Evolutionary conservation across 2,113 vertebrate genomes (phyloP).

Genomic region (Aphyosemion australe): DNA sequence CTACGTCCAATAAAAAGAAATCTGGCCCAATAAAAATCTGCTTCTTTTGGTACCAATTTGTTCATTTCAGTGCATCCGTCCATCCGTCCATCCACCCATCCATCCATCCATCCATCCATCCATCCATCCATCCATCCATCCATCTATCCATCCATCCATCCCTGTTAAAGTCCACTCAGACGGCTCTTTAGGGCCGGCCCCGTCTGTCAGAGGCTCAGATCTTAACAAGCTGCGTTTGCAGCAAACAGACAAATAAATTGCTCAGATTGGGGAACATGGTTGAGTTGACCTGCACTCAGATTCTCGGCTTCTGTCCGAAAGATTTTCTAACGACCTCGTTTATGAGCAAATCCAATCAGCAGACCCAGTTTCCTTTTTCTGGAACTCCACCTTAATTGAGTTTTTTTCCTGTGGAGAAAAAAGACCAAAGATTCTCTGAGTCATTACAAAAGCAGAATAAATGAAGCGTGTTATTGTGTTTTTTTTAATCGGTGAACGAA

Average conservation of each 20-base stretch:
- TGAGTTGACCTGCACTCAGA: conserved; percentile 4
- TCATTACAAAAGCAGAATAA: not conserved
- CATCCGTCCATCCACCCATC: not conserved
- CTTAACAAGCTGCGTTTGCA: not conserved
- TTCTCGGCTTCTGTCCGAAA: not conserved
- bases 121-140: not conserved
- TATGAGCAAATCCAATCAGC: not conserved
- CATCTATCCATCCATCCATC: not conserved
- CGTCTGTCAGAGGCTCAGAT: not conserved
- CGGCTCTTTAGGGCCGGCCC: not conserved
- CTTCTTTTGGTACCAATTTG: conserved; percentile 8
- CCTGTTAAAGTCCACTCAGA: conserved; percentile 9
- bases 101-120: conserved; percentile 1
- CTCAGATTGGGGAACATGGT: conserved; percentile 2
- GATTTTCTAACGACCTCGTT: conserved; percentile 18
- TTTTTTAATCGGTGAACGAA: too few species aligned
- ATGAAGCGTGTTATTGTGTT: too few species aligned
- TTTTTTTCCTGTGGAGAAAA: conserved; percentile 7
- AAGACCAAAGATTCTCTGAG: too few species aligned
- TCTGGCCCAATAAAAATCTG: not conserved
- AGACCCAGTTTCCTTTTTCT: not conserved
- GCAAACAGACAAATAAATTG: conserved; percentile 12
- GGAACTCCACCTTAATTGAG: not conserved
- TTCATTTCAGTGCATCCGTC: conserved; percentile 16
- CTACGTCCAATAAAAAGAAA: not conserved